phyloP scores from a whole-genome alignment of 1,140 invertebrate genomes.

The Neuroterus valhalla region DNA sequence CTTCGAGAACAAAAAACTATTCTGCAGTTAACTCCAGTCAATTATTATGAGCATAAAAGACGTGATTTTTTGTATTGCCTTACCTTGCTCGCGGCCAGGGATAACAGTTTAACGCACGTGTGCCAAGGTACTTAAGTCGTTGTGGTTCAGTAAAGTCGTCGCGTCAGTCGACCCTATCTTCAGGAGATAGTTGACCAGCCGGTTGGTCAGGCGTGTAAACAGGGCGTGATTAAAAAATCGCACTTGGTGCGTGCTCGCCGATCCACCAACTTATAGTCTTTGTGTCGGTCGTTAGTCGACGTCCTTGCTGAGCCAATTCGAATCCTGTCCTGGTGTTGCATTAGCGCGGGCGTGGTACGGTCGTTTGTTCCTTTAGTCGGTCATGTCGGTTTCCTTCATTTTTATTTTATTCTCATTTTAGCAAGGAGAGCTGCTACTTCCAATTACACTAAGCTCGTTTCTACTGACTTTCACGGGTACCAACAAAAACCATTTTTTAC shows the following conservation, averaged over 20 bases:
- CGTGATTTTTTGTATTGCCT: neutral
- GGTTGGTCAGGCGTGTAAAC: slow-evolving; percentile 42
- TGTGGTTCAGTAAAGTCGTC: slow-evolving; percentile 40
- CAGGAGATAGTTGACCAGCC: slow-evolving; percentile 47
- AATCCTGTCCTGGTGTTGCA: slow-evolving; percentile 50
- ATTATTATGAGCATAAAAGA: slow-evolving; percentile 8
- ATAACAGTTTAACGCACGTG: slow-evolving; percentile 28
- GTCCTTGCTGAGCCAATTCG: slow-evolving; percentile 51
- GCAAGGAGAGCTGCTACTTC: slow-evolving; percentile 37
- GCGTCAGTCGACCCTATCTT: slow-evolving; percentile 46
- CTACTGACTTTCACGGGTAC: slow-evolving; percentile 37
- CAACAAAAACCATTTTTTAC: slow-evolving; percentile 29
- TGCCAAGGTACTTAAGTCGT: slow-evolving; percentile 23
- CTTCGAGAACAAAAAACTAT: slow-evolving; percentile 5
- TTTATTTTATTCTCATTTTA: slow-evolving; percentile 19
- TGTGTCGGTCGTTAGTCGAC: slow-evolving; percentile 51
- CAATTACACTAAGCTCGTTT: slow-evolving; percentile 45
- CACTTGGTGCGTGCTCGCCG: slow-evolving; percentile 43
- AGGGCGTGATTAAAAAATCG: slow-evolving; percentile 47
- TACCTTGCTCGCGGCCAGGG: neutral
- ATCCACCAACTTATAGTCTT: slow-evolving; percentile 39
- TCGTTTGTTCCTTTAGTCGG: slow-evolving; percentile 32
- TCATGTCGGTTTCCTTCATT: slow-evolving; percentile 8
- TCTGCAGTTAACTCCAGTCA: slow-evolving; percentile 4
- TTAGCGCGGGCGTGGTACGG: slow-evolving; percentile 53